Base-by-base conservation (phyloP, 1,140 invertebrate genomes). In the Manduca sexta region DNA sequence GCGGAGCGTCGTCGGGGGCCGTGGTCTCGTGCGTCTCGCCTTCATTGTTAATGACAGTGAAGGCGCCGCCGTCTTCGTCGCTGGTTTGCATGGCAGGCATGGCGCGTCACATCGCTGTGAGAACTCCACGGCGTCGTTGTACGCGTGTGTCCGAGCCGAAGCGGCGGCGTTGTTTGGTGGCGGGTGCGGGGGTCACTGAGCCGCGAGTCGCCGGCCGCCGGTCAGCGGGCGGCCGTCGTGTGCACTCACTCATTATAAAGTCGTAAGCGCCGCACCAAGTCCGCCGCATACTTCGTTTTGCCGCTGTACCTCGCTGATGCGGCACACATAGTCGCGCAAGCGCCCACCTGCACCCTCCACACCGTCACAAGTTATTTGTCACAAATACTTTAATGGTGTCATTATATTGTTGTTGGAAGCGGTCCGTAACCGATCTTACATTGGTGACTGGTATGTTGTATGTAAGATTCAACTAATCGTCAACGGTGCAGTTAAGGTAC, bases 21-120 rank as follows among this genome's bases (percentile, higher is more conserved):
- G 34, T 12, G 15, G 35, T 16, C 12, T 42, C 44, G 14, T 30
- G 33, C 15, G 15, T 8, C 14, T 60, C 43, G 13, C 40, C 57
- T 29, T 86, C 86, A 46, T 75, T 63, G 69, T 87, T 86, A 52
- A 88, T 67, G 26, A 88, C 75, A 60, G 87, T 84, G 64, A 89
- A 88, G 11, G 87, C 82, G 43, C 77, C 68, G 30, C 81, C 52
- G 16, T 82, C 73, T 18, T 81, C 77, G n/a, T 71, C 60, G 6
- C 74, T 60, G 33, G 71, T 56, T 21, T 75, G 62, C 40, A 78
- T 64, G 29, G 79, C 70, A 37, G 78, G 68, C 75, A 83, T 83
- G 31, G 48, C 45, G 49, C 52, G 52, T 59, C 49, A 56, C 58
- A 48, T 47, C 53, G 17, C 14, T 38, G 48, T n/a, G n/a, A n/a